Base-by-base conservation (phyloP, 2,888 invertebrate genomes). In the Fabriciana adippe region DNA sequence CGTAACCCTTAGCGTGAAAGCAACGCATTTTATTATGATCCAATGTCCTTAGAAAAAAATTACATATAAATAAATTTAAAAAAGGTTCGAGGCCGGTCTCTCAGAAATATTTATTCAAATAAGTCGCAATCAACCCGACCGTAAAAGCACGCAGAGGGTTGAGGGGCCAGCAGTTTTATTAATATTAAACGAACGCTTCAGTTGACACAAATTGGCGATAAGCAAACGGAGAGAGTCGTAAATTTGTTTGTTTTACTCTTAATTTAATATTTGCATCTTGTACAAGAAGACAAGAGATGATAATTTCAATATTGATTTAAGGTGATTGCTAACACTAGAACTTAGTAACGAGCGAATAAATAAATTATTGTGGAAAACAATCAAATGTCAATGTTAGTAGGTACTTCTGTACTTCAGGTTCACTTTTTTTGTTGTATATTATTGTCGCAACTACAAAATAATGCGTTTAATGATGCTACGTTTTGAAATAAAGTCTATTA, bases 51-150 rank as follows among this genome's bases (percentile, higher is more conserved):
- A 85, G 80, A 83, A 86, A 84, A 26, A 87, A 72, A 72, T 47
- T 70, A 72, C 56, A 68, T 66, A 68, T 86, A 87, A 87, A 88
- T 85, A 84, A 83, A 83, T 83, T 86, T 84, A 79, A 85, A 87
- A 78, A 81, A 81, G 78, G 73, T 78, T 78, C 79, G 16, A 75
- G 79, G 78, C 79, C 81, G 79, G 79, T 79, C 83, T 80, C 84
- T 87, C 84, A 75, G 84, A 90, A 88, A 90, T 90, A 91, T 92
- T 91, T 90, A 92, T 92, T 92, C 87, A 92, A 92, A 92, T 91
- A 90, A 88, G 89, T 89, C 85, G 85, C 89, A 86, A 89, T 89
- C 87, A 89, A 90, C 79, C 88, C 88, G 84, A 88, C 89, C 90
- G 89, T 92, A 89, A 91, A 90, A 88, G 86, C 82, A 85, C 84